These are phyloP conservation scores for Picathartes gymnocephalus DNA, from an alignment of 2,113 vertebrate genomes.

Conservation along the genomic window DNA sequence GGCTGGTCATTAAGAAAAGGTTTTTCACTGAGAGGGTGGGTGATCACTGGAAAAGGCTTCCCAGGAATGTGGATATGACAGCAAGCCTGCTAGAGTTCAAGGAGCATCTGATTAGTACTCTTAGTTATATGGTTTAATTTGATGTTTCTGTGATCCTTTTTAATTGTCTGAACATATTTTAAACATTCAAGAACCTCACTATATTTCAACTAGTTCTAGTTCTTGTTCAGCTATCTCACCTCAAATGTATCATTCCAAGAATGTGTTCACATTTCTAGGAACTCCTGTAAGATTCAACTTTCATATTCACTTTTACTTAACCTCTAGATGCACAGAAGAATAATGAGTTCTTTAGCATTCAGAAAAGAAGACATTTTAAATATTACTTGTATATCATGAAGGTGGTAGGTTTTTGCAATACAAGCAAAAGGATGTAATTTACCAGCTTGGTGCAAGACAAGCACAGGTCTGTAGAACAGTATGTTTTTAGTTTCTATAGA, in stretches of 20 bases:
- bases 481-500: neutral
- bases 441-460: neutral
- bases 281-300: neutral
- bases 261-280: neutral
- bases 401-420: neutral
- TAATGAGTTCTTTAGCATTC: neutral
- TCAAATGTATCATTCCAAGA: neutral
- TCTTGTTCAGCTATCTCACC: neutral
- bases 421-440: neutral
- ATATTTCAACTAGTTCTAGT: neutral
- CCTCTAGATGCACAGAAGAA: neutral
- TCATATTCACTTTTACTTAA: neutral
- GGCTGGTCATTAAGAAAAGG: neutral
- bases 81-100: neutral
- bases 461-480: neutral
- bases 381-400: neutral
- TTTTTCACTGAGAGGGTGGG: neutral
- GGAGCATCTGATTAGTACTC: fast-evolving
- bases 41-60: neutral
- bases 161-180: neutral
- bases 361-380: neutral
- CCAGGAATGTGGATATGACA: neutral
- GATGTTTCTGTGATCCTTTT: neutral
- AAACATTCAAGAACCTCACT: neutral
- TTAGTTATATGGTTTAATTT: neutral